These are phyloP conservation scores for Trichomycterus rosablanca DNA, from an alignment of 2,113 vertebrate genomes.

Conservation along the genomic window DNA sequence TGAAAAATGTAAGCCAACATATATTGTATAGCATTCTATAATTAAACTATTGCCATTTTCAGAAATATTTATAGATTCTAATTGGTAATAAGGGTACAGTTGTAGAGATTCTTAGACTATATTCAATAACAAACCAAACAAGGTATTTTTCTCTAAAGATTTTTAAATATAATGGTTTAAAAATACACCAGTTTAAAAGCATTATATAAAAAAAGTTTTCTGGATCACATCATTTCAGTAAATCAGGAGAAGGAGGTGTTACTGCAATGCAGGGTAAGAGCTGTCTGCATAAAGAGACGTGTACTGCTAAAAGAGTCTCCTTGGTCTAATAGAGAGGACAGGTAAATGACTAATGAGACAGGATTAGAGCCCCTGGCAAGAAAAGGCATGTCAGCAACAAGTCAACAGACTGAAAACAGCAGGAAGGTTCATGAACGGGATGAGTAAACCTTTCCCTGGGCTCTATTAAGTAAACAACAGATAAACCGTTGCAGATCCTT, in stretches of 20 bases:
- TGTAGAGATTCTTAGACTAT: too few species aligned
- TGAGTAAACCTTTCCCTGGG: slow-evolving; percentile 13
- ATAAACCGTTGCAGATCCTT: slow-evolving; percentile 4
- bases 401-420: slow-evolving; percentile 31
- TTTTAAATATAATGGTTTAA: too few species aligned
- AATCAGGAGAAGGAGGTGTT: slow-evolving; percentile 18
- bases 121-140: too few species aligned
- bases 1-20: too few species aligned
- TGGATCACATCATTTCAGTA: too few species aligned
- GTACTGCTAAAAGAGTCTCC: slow-evolving; percentile 25
- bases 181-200: too few species aligned
- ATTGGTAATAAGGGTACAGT: too few species aligned
- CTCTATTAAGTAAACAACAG: slow-evolving; percentile 20
- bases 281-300: slow-evolving; percentile 23
- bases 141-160: too few species aligned
- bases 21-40: too few species aligned
- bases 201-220: too few species aligned
- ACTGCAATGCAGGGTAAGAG: slow-evolving; percentile 21
- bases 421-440: slow-evolving; percentile 4
- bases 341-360: slow-evolving; percentile 39
- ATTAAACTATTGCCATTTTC: too few species aligned
- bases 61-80: too few species aligned
- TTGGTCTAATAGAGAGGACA: slow-evolving; percentile 24
- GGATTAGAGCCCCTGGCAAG: slow-evolving; percentile 35
- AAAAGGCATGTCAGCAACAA: slow-evolving; percentile 29